A percentile compares a stretch with the other conserved stretches of the same genome.
These are phyloP conservation scores for Podarcis cretensis DNA, from an alignment of 2,113 vertebrate species.

Conservation along the genomic window DNA sequence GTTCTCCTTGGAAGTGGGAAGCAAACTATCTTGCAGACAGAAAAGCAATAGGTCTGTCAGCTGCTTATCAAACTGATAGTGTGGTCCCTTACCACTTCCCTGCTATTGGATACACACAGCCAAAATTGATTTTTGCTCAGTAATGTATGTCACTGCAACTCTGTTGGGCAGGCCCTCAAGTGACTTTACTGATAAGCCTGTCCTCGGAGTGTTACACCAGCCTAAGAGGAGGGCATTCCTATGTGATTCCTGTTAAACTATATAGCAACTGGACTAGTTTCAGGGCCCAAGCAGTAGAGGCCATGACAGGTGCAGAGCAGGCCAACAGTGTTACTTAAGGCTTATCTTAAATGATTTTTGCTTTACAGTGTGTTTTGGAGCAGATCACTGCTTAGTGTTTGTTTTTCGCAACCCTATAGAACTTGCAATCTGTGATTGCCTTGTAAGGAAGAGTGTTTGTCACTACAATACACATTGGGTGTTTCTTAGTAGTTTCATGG, in stretches of 20 bases:
- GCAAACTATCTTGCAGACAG: not conserved
- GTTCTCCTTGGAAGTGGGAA: not conserved
- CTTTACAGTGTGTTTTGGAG: slow-evolving; percentile 38
- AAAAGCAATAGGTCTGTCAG: slow-evolving; percentile 1
- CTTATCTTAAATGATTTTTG: slow-evolving; percentile 25
- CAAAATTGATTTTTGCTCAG: not conserved
- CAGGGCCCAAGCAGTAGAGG: not conserved
- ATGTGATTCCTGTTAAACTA: not conserved
- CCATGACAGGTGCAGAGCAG: not conserved
- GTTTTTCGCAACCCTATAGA: slow-evolving; percentile 66
- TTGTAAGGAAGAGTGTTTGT: slow-evolving; percentile 83
- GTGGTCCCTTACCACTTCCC: not conserved
- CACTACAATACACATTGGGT: slow-evolving; percentile 79
- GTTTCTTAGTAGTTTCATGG: slow-evolving; percentile 77
- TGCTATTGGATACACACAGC: not conserved
- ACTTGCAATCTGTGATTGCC: slow-evolving; percentile 99
- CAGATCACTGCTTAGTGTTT: slow-evolving; percentile 58
- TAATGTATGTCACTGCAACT: not conserved
- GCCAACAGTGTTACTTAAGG: slow-evolving; percentile 30
- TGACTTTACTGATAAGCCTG: not conserved
- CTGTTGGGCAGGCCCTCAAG: not conserved
- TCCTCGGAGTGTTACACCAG: not conserved
- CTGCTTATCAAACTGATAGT: not conserved
- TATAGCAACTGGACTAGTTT: not conserved
- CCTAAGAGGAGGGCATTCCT: not conserved